phyloP scores from a whole-genome alignment of 2,888 invertebrate genomes.

The Polydrusus cervinus region DNA sequence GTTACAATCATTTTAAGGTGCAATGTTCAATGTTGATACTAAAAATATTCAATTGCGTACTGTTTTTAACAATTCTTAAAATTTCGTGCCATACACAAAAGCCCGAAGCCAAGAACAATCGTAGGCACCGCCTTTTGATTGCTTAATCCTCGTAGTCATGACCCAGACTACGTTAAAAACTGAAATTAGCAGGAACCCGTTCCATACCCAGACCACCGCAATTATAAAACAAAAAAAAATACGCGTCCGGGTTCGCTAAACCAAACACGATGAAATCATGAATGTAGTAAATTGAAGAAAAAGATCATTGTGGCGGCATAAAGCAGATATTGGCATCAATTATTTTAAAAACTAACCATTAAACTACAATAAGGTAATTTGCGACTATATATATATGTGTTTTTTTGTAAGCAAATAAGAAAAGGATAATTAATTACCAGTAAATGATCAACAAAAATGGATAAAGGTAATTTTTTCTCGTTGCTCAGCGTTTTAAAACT shows the following conservation, averaged over 20 bases:
- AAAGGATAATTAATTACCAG: too few relatives aligned
- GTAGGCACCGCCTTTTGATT: slow-evolving; percentile 32
- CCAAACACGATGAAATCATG: slow-evolving; percentile 5
- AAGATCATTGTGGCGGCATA: too few relatives aligned
- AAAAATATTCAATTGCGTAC: slow-evolving; percentile 1
- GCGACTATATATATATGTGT: too few relatives aligned
- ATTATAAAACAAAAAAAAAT: slow-evolving; percentile 2
- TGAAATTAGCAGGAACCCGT: slow-evolving; percentile 30
- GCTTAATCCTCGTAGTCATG: slow-evolving; percentile 28
- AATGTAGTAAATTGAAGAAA: background rate
- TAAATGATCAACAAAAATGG: too few relatives aligned
- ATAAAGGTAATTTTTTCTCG: too few relatives aligned
- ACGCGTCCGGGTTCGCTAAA: slow-evolving; percentile 11
- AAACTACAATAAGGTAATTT: too few relatives aligned
- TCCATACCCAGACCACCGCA: slow-evolving; percentile 29
- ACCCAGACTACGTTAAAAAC: slow-evolving; percentile 39
- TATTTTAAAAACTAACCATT: too few relatives aligned
- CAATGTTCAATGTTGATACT: background rate
- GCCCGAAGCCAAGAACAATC: slow-evolving; percentile 3
- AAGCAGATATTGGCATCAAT: too few relatives aligned
- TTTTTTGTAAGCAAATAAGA: too few relatives aligned
- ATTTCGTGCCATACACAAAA: background rate
- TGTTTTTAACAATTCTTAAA: slow-evolving; percentile 1
- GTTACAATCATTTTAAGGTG: slow-evolving; percentile 11
- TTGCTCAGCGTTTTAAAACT: too few relatives aligned